Base-by-base conservation (phyloP, 1,140 invertebrate species). In the Hyles vespertilio region DNA sequence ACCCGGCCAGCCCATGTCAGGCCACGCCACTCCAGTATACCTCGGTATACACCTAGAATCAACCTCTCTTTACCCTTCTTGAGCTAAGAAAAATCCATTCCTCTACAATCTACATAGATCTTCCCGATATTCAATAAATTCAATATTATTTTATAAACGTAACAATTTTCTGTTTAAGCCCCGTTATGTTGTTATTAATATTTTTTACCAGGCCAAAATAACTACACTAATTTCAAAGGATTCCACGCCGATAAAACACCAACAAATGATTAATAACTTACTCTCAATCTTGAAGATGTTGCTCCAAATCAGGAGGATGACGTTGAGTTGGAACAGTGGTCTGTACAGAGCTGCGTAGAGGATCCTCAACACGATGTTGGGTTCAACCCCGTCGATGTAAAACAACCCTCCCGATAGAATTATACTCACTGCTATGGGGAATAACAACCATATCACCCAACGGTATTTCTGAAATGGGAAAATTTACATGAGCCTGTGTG, bases 1-100 rank as follows among this genome's bases (percentile, higher is more conserved):
- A 82, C 74, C 5, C 84, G 70, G 1, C 87, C 86, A 0, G 57
- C 65, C 79, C 84, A 84, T 3, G 80, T 67, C 33, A 76, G 88
- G 2, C 84, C 85, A 5, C 79, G 78, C 87, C 87, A 89, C 43
- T 89, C 87, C 8, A 85, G 33, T 48, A 88, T 70, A 1, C 70
- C 56, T 2, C 84, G 70, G 61, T 79, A 87, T 3, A 81, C 33
- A 2, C 64, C 85, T 88, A 65, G 11, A 12, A 54, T 40, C 36
- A 40, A 22, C 22, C 22, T 22, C 22, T 0, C 2, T 22, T 22
- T 22, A 22, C 22, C 22, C 22, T 22, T 22, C 22, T 22, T 22
- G 0, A 22, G 22, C 22, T 22, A 22, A 0, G 22, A 2, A 2
- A 22, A 22, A 1, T 22, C 22, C 22, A 22, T 22, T 22, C 1